Percentiles rank a stretch among this genome's conserved stretches.
Evolutionary conservation across 2,113 vertebrate genomes (phyloP).

Genomic region (Mormyrus iriodes): DNA sequence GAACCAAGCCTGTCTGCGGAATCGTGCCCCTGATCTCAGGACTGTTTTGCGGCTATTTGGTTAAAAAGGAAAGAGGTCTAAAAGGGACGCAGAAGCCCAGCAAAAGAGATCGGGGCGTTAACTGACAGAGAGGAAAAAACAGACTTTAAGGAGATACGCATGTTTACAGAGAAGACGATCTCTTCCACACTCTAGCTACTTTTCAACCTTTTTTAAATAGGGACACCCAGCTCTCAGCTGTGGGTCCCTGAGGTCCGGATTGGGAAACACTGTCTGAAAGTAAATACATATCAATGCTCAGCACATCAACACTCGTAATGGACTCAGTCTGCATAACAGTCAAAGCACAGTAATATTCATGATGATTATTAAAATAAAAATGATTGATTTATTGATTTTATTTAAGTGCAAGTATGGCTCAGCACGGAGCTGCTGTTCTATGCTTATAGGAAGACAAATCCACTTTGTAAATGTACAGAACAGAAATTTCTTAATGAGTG

Average conservation of each 20-base stretch:
- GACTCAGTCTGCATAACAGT: not conserved
- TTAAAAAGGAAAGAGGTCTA: not conserved
- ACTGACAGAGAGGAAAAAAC: not conserved
- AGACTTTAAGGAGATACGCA: not conserved
- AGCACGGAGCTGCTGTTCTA: not conserved
- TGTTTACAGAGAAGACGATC: not conserved
- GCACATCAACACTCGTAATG: not conserved
- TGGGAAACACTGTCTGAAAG: no score
- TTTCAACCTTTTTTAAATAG: no score
- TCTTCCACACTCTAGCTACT: not conserved
- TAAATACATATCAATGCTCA: not conserved
- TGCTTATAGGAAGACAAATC: not conserved
- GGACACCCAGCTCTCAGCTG: not conserved
- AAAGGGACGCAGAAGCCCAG: not conserved
- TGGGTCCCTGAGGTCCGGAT: no score
- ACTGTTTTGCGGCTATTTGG: not conserved
- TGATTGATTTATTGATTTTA: not conserved
- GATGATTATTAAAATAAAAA: not conserved
- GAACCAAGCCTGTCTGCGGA: not conserved
- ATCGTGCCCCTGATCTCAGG: not conserved
- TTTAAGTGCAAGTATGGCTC: not conserved
- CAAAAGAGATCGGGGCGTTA: not conserved
- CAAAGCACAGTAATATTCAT: not conserved
- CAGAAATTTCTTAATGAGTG: not conserved
- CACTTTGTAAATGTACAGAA: not conserved